Base-by-base conservation (phyloP, 2,888 invertebrate species). In the Notocelia uddmanniana region DNA sequence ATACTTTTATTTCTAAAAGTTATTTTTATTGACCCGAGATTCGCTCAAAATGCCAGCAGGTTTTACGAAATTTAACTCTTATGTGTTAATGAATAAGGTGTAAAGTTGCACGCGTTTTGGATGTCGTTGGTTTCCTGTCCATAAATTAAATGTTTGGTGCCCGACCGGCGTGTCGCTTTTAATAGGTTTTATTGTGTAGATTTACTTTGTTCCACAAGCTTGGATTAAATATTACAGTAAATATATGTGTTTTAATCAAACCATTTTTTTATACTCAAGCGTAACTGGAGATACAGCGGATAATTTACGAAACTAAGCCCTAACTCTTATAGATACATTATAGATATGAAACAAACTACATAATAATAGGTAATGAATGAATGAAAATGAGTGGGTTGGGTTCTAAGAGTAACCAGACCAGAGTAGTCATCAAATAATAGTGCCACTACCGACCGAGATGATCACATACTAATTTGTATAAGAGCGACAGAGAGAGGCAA, bases 151-250 rank as follows among this genome's bases (percentile, higher is more conserved):
- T 82, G 83, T 81, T 81, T 79, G 72, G 76, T 78, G 77, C 76
- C 77, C 60, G 75, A 79, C 77, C 79, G 74, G 77, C 78, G 77
- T 83, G 82, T 85, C 78, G 85, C 84, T 86, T 84, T 71, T 72
- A 58, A 79, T 83, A 85, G 82, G 80, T 83, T 83, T 70, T 71
- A 81, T 87, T 91, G 86, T 90, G 91, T 92, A 90, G 92, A 87
- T 84, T 88, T 89, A 85, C 84, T 89, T 88, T 88, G 85, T 89
- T 87, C 85, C 88, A 88, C 82, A 87, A 84, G 92, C 92, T 92
- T 92, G 83, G 77, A 92, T 85, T 90, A 89, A 92, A 92, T 84
- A 84, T 79, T 82, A 88, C 80, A 82, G 79, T 77, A 75, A 75
- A 64, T 18, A 45, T 52, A 67, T 52, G 26, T 45, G 82, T 6